phyloP scores from a whole-genome alignment of 2,113 vertebrate species.

The Pseudorasbora parva region DNA sequence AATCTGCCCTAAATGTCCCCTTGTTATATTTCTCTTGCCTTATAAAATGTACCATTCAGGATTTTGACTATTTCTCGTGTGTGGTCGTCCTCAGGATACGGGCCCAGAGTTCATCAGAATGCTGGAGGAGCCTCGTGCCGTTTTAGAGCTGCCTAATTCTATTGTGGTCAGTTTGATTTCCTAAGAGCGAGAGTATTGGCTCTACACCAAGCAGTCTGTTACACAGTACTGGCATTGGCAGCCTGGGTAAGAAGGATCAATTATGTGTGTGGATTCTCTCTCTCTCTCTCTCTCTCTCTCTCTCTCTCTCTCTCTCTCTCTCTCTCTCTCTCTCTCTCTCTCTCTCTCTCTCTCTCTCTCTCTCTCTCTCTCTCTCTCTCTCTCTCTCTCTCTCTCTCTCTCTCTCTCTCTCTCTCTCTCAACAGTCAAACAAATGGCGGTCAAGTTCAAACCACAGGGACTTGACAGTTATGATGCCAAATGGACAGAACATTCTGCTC shows the following conservation, averaged over 20 bases:
- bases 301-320: background rate
- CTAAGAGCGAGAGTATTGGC: background rate
- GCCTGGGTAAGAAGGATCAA: background rate
- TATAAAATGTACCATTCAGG: background rate
- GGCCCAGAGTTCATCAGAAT: conserved; percentile 84
- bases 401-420: background rate
- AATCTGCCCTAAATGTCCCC: background rate
- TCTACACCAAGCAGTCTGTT: background rate
- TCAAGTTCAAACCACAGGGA: conserved; percentile 80
- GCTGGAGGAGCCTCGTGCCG: conserved; percentile 77
- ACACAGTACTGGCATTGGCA: background rate
- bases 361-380: too few species aligned
- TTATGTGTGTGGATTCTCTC: background rate
- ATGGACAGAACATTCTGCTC: conserved; percentile 83
- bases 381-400: too few species aligned
- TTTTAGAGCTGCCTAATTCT: conserved; percentile 84
- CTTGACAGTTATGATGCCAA: conserved; percentile 85
- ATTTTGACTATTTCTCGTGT: background rate
- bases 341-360: too few species aligned
- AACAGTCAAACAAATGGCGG: conserved; percentile 86
- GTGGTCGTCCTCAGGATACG: conserved; percentile 69
- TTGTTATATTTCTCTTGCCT: background rate
- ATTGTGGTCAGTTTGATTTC: conserved; percentile 78
- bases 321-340: too few species aligned
- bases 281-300: too few species aligned